These are phyloP conservation scores for Bombus terrestris DNA, from an alignment of 1,140 invertebrate species.

Conservation along the genomic window DNA sequence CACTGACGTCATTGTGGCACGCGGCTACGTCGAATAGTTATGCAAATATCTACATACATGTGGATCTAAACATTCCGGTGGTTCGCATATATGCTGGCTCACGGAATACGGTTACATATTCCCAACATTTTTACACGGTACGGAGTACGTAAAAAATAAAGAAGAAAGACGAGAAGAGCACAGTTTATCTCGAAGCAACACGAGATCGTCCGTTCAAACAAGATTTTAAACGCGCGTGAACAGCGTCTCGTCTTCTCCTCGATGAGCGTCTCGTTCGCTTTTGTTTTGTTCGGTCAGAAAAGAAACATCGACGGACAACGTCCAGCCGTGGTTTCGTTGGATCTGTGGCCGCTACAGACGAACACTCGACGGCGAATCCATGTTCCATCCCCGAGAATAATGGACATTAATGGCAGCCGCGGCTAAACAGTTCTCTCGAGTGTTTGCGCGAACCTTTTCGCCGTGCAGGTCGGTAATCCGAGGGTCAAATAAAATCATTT, in stretches of 20 bases:
- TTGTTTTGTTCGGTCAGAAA: neutral
- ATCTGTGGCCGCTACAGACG: neutral
- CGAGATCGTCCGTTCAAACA: neutral
- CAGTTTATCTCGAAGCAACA: no score
- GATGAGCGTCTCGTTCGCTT: no score
- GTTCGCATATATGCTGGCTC: neutral
- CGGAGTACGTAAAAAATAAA: neutral
- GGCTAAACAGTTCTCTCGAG: constrained; percentile 54
- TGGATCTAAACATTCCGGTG: constrained; percentile 24
- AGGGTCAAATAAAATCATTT: constrained; percentile 79
- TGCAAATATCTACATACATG: constrained; percentile 42
- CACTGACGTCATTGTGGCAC: constrained; percentile 35
- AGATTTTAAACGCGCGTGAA: no score
- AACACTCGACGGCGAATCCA: constrained; percentile 32
- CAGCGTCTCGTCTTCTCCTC: neutral
- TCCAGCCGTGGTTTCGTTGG: constrained; percentile 7
- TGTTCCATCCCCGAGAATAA: constrained; percentile 51
- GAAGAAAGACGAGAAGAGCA: neutral
- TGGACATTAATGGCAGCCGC: constrained; percentile 55
- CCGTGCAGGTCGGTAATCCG: constrained; percentile 68
- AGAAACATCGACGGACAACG: constrained; percentile 31
- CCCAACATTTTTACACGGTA: neutral
- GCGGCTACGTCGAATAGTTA: constrained; percentile 37
- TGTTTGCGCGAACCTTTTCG: constrained; percentile 66
- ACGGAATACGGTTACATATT: neutral